Base-by-base conservation (phyloP, 2,888 invertebrate species). In the Meteorus cinctellus region DNA sequence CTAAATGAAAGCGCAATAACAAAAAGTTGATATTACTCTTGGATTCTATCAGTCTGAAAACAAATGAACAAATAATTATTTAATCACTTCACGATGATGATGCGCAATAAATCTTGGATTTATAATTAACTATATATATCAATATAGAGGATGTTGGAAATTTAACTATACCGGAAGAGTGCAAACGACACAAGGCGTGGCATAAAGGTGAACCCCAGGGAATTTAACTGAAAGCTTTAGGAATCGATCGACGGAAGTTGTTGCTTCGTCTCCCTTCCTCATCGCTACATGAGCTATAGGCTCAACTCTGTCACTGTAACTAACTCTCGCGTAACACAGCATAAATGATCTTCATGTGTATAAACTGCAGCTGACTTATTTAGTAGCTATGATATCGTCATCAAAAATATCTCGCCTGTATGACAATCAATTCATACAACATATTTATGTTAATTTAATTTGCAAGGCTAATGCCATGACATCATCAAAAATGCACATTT, bases 171-270 rank as follows among this genome's bases (percentile, higher is more conserved):
- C 36, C 41, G 27, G 48, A 19, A 74, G 71, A 59, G 71, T 66
- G 73, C 76, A 72, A 67, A 66, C 62, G 76, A 71, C 72, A 76
- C 79, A 83, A 83, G 82, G 82, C 81, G 82, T 83, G 82, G 82
- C 82, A 80, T 79, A 78, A 83, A 81, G 82, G 76, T 72, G 81
- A 81, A 80, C 80, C 78, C 82, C 78, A 78, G 82, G 81, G 82
- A 82, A 79, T 82, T 78, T 74, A 81, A 82, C 80, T 76, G 79
- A 78, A 79, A 80, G 78, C 81, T 77, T 76, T 65, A 79, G 78
- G 78, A 83, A 82, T 83, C 82, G 82, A 83, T 83, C 81, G 82
- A 62, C 81, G 82, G 82, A 81, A 83, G 82, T 82, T 82, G 80
- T 80, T 79, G 79, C 79, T 80, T 80, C 76, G 66, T 79, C 80